Evolutionary conservation across 2,797 vertebrate species (phyloP).

Genomic region (Helicolenus hilgendorfi): DNA sequence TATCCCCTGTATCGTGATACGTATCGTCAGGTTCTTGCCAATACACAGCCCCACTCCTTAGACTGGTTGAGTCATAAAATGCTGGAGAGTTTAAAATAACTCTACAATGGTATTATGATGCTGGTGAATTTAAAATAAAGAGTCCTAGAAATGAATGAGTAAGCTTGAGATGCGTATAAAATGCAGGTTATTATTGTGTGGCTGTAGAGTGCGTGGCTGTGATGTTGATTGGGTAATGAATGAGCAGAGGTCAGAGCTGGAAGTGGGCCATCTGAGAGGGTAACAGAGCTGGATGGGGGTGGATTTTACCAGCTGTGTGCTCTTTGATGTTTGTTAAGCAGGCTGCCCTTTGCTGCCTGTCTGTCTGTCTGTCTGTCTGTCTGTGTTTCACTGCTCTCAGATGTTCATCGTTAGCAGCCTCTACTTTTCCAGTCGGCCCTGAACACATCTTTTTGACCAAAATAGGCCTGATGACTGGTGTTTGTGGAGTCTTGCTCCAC

Average conservation of each 20-base stretch:
- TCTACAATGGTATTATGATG: background rate
- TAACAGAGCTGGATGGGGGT: conserved; percentile 53
- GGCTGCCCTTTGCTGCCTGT: conserved; percentile 66
- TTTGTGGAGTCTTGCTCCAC: background rate
- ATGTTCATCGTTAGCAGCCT: conserved; percentile 55
- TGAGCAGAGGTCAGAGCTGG: conserved; percentile 72
- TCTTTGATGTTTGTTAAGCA: conserved; percentile 75
- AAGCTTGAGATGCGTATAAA: background rate
- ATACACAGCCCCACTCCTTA: background rate
- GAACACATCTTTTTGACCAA: background rate
- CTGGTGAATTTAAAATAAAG: background rate
- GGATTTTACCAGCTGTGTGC: conserved; percentile 72
- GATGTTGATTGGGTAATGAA: conserved; percentile 67
- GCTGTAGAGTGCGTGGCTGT: background rate
- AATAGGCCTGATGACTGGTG: background rate
- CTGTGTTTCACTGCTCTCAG: conserved; percentile 59
- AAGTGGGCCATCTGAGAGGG: conserved; percentile 62
- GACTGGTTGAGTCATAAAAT: background rate
- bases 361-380: conserved; percentile 43
- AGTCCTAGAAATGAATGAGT: background rate
- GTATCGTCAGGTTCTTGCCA: no score
- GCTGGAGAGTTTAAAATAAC: background rate
- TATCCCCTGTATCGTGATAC: no score
- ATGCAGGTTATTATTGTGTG: conserved; percentile 25
- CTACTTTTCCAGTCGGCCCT: conserved; percentile 18